phyloP scores from a whole-genome alignment of 2,797 vertebrate species.

The Coregonus sp. region DNA sequence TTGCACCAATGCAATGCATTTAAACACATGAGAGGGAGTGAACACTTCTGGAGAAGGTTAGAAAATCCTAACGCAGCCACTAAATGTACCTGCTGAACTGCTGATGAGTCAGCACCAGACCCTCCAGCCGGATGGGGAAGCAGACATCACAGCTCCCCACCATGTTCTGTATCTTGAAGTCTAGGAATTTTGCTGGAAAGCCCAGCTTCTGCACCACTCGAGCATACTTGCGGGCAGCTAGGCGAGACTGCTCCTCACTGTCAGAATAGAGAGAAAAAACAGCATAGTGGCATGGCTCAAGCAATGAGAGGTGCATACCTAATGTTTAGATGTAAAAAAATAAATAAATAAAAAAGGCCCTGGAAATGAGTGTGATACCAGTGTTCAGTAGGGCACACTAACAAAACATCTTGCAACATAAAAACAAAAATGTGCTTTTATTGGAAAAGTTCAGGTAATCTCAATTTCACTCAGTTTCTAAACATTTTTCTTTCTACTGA shows the following conservation, averaged over 20 bases:
- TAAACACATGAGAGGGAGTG: no score
- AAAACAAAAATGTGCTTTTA: background rate
- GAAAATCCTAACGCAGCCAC: background rate
- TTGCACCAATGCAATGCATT: no score
- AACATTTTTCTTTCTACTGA: background rate
- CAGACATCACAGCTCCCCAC: slow-evolving; percentile 95
- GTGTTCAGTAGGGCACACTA: background rate
- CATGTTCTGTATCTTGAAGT: slow-evolving; percentile 99
- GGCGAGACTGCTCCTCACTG: slow-evolving; percentile 91
- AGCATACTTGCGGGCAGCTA: slow-evolving; percentile 92
- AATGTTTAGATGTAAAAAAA: background rate
- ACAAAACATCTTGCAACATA: background rate
- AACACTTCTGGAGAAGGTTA: background rate
- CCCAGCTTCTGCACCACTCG: slow-evolving; percentile 95
- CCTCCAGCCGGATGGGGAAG: slow-evolving; percentile 92
- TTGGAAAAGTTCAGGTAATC: background rate
- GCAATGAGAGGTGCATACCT: background rate
- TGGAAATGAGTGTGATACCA: no score
- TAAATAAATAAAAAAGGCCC: no score
- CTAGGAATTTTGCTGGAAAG: slow-evolving; percentile 91
- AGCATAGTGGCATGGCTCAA: background rate
- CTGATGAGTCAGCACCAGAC: slow-evolving; percentile 90
- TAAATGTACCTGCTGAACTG: slow-evolving; percentile 88
- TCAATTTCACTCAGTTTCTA: no score
- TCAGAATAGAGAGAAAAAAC: background rate